These are phyloP conservation scores for Phylloscopus collybita DNA, from an alignment of 2,797 vertebrate genomes.

Conservation along the genomic window DNA sequence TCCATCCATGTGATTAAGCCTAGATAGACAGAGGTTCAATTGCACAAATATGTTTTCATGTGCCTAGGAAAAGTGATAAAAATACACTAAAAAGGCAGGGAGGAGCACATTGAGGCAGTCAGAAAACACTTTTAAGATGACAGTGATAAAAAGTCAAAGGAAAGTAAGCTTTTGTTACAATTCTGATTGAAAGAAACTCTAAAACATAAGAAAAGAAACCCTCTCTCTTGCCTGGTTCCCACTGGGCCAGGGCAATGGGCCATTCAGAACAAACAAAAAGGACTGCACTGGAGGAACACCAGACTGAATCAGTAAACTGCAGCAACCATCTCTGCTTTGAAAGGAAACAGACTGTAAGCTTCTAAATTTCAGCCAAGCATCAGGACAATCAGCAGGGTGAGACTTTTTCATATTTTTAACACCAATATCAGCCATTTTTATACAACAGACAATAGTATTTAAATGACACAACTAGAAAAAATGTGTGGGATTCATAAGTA, in stretches of 20 bases:
- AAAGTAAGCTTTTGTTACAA: not conserved
- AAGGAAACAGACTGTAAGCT: not conserved
- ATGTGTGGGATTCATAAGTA: not conserved
- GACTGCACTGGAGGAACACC: not conserved
- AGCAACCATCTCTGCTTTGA: not conserved
- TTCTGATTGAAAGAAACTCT: not conserved
- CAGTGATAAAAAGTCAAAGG: not conserved
- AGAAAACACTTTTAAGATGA: not conserved
- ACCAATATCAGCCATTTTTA: not conserved
- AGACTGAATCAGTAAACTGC: not conserved
- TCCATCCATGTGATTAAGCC: not conserved
- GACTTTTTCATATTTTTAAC: not conserved
- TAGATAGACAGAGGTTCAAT: not conserved
- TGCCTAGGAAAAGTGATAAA: not conserved
- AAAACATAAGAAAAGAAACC: not conserved
- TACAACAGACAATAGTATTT: not conserved
- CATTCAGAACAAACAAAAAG: not conserved
- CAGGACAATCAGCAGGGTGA: not conserved
- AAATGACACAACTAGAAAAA: not conserved
- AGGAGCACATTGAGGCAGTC: not conserved
- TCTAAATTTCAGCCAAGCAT: not conserved
- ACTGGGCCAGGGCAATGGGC: not conserved
- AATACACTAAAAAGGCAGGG: not conserved
- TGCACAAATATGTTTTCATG: not conserved
- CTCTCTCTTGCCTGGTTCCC: not conserved